Base-by-base conservation (phyloP, 2,797 vertebrate genomes). In the Coracias cyanogaster region DNA sequence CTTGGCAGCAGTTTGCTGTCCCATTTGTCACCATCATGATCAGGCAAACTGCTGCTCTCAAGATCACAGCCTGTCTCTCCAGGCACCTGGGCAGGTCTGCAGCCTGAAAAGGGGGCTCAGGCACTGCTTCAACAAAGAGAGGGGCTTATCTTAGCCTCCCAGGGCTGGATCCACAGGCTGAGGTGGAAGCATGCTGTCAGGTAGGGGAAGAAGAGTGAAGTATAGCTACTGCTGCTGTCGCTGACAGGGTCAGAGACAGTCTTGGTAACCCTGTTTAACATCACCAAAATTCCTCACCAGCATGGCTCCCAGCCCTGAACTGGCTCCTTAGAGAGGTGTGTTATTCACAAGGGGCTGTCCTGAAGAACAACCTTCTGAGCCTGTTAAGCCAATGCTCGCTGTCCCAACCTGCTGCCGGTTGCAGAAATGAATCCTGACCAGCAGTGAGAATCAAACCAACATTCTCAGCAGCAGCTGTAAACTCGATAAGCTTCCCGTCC, bases 381-480 rank as follows among this genome's bases (percentile, higher is more conserved):
- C 86, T 72, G 28, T 71, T 78, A 78, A 86, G 58, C 13, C 12
- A 24, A 15, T 0, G 4, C 39, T 54, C 17, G 4, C n/a, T 0
- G 0, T 61, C 64, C 74, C 67, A 67, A 2, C 45, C 57, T 80
- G 60, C 86, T 91, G 89, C 80, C 60, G 86, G 52, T n/a, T 72
- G 78, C 35, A 54, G 64, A 92, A 85, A 88, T 37, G n/a, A 94
- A 85, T 72, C 66, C 92, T 15, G 41, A 88, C 39, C 74, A 89
- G 89, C 74, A 90, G 79, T 2, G 15, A 96, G 86, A 92, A 92
- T 83, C 86, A 92, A 95, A 94, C 77, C 69, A 52, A 58, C 91
- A 29, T 65, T 90, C 52, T 41, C 78, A 80, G 71, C 65, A 90
- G 82, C 91, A 90, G 85, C 94, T 94, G 83, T 86, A 94, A 93